A percentile compares a stretch with the other conserved stretches of the same genome.
Evolutionary conservation across 2,113 vertebrate genomes (phyloP).

Genomic region (Sinosuthora webbiana): DNA sequence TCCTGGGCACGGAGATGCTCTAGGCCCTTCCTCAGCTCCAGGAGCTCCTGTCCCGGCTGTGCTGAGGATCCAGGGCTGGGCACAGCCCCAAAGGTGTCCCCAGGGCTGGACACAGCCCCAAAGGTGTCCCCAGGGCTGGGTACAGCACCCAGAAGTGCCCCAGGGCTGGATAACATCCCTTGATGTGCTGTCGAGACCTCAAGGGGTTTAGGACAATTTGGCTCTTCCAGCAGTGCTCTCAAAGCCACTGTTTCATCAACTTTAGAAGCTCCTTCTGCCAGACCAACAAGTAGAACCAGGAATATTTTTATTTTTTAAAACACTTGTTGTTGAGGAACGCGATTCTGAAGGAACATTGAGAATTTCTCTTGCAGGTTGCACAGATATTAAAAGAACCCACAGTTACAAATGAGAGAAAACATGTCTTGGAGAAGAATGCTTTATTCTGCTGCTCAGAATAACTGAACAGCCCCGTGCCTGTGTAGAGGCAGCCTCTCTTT

Average conservation of each 20-base stretch:
- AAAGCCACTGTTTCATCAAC: background rate
- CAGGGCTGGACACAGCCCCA: background rate
- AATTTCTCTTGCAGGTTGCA: background rate
- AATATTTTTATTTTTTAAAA: background rate
- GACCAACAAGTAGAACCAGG: background rate
- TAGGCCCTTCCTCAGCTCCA: background rate
- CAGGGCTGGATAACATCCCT: background rate
- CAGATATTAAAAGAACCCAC: background rate
- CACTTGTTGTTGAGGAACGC: background rate
- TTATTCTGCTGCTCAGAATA: background rate
- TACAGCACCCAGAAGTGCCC: background rate
- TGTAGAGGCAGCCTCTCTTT: background rate
- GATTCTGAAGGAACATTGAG: background rate
- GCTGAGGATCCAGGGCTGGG: background rate
- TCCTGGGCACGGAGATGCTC: background rate
- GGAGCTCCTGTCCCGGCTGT: background rate
- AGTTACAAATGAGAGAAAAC: background rate
- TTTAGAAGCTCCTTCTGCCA: background rate
- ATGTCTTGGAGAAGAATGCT: background rate
- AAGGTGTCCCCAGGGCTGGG: background rate
- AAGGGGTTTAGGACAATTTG: background rate
- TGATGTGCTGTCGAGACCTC: rapidly evolving
- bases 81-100: background rate
- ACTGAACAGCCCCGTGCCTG: background rate
- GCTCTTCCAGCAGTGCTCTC: rapidly evolving